Conservation (phyloP, 2,797 vertebrate genomes). For the Gadopsis marmoratus region DNA sequence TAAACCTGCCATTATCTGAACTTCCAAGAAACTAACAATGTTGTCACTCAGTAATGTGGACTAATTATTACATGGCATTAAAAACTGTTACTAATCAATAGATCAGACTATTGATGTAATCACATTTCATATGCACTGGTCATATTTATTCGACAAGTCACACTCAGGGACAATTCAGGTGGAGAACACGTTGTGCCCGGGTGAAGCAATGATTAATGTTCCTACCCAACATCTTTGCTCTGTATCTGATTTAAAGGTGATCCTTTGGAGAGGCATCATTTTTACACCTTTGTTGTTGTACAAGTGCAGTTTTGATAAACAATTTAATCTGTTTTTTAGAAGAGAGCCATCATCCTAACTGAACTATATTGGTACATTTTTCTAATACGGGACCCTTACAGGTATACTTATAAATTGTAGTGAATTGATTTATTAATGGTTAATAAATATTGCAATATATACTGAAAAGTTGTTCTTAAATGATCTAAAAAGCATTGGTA, state of each 20-base stretch:
- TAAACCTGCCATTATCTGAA: neutral
- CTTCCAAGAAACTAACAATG: neutral
- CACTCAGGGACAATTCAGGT: neutral
- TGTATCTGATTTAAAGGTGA: neutral
- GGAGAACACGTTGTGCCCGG: neutral
- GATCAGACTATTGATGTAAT: neutral
- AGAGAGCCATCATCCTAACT: neutral
- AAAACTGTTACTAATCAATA: neutral
- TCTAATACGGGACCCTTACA: neutral
- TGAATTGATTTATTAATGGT: neutral
- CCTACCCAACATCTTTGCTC: neutral
- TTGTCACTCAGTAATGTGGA: neutral
- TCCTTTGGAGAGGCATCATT: neutral
- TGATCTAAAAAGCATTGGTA: neutral
- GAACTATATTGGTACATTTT: neutral
- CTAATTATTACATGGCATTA: neutral
- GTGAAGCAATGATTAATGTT: neutral
- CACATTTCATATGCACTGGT: neutral
- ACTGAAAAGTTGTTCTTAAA: neutral
- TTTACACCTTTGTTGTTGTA: neutral
- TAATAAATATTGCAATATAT: neutral
- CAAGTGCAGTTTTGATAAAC: neutral
- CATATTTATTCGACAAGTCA: neutral
- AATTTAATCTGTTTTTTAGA: neutral
- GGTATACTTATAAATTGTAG: neutral